Evolutionary conservation across 2,113 vertebrate species (phyloP).

Genomic region (Hymenochirus boettgeri): DNA sequence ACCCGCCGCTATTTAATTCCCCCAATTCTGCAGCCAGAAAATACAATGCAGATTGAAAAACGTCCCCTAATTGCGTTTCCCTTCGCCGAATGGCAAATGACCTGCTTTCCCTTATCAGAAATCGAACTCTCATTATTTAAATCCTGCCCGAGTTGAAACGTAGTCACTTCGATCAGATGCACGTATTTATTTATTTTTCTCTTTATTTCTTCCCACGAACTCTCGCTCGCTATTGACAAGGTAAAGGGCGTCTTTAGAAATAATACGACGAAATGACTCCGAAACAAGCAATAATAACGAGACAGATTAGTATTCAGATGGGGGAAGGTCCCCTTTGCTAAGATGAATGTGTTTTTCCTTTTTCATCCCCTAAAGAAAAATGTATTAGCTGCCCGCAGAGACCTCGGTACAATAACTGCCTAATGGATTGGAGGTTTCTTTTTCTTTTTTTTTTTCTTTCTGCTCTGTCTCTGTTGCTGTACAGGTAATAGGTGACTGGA

Average conservation of each 20-base stretch:
- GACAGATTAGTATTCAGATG: conserved; percentile 25
- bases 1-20: too few species aligned
- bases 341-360: conserved; percentile 33
- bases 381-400: conserved; percentile 19
- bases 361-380: conserved; percentile 22
- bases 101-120: conserved; percentile 10
- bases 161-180: not conserved
- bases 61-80: not conserved
- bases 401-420: conserved; percentile 18
- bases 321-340: conserved; percentile 4
- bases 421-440: conserved; percentile 22
- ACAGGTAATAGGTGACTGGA: too few species aligned
- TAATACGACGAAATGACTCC: conserved; percentile 1
- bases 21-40: not conserved
- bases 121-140: conserved; percentile 19
- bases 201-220: too few species aligned
- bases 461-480: too few species aligned
- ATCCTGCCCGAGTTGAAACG: not conserved
- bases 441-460: not conserved
- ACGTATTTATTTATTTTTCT: not conserved
- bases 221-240: too few species aligned
- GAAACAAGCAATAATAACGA: not conserved
- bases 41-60: not conserved
- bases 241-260: too few species aligned
- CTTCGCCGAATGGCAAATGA: conserved; percentile 11